These are phyloP conservation scores for Trichonephila inaurata DNA, from an alignment of 1,140 invertebrate genomes.

Conservation along the genomic window DNA sequence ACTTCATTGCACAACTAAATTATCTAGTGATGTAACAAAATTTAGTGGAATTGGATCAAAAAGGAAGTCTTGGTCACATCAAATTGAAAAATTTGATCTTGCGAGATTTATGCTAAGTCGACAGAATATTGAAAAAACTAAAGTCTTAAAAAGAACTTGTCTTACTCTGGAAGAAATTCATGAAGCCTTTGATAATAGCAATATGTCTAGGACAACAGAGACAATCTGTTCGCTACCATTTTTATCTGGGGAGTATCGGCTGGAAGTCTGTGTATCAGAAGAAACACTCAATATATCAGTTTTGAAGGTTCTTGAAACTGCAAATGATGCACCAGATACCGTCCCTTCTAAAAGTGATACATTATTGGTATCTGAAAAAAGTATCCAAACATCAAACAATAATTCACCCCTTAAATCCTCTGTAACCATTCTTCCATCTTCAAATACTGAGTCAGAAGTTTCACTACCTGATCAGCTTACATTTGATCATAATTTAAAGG, in stretches of 20 bases:
- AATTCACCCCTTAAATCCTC: constrained; percentile 8
- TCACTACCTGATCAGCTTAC: not conserved
- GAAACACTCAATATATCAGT: constrained; percentile 69
- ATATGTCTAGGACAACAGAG: not conserved
- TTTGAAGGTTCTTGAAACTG: constrained; percentile 47
- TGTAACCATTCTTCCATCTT: constrained; percentile 40
- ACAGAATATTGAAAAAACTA: constrained; percentile 51
- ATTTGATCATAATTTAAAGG: not conserved
- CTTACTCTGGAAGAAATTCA: constrained; percentile 65
- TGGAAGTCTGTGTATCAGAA: constrained; percentile 53
- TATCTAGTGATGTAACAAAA: not conserved
- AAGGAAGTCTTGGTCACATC: not conserved
- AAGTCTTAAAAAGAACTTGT: constrained; percentile 67
- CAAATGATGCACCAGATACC: not conserved
- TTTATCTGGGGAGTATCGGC: constrained; percentile 34
- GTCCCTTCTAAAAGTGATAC: not conserved
- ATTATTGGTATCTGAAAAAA: constrained; percentile 8
- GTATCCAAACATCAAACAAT: constrained; percentile 40
- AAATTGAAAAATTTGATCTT: constrained; percentile 23
- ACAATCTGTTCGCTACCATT: constrained; percentile 67
- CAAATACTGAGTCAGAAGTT: constrained; percentile 55
- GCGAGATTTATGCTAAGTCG: not conserved
- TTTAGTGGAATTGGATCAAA: not conserved
- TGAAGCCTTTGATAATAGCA: constrained; percentile 48
- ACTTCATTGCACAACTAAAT: not conserved